Conservation (phyloP, 2,113 vertebrate genomes). For the Centropristis striata region DNA sequence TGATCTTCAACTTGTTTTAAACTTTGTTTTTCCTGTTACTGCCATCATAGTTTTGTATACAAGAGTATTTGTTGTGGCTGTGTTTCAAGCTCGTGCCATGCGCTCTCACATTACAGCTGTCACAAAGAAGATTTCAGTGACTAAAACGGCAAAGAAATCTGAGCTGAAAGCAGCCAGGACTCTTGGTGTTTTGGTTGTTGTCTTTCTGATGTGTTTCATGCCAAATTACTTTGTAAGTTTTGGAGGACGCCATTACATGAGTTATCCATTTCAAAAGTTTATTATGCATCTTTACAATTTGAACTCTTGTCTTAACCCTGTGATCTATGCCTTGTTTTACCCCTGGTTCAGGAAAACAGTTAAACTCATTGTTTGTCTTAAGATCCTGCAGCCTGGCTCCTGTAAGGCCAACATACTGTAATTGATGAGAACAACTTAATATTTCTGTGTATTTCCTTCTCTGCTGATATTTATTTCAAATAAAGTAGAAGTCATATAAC, state of each 20-base stretch:
- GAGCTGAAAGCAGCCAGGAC: constrained; percentile 70
- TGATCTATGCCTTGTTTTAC: constrained; percentile 70
- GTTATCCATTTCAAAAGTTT: not conserved
- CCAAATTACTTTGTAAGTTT: constrained; percentile 27
- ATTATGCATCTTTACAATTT: not conserved
- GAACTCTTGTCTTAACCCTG: constrained; percentile 63
- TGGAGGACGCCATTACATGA: fast-evolving
- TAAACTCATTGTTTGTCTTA: constrained; percentile 59
- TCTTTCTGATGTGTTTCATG: constrained; percentile 55
- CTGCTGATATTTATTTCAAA: no score
- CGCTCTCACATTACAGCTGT: no score
- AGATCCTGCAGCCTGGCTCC: constrained; percentile 30
- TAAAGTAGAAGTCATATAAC: no score
- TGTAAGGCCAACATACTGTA: constrained; percentile 8
- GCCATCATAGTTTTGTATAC: no score
- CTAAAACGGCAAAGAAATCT: not conserved
- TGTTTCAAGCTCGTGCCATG: no score
- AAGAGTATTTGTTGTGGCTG: no score
- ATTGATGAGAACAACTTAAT: constrained; percentile 67
- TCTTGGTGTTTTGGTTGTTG: constrained; percentile 49
- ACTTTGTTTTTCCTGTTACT: no score
- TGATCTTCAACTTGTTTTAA: no score
- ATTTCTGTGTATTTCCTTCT: no score
- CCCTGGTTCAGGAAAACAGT: constrained; percentile 67
- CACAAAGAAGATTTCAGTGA: not conserved